phyloP scores from a whole-genome alignment of 2,888 invertebrate species.

The Hirtodrosophila duncani region DNA sequence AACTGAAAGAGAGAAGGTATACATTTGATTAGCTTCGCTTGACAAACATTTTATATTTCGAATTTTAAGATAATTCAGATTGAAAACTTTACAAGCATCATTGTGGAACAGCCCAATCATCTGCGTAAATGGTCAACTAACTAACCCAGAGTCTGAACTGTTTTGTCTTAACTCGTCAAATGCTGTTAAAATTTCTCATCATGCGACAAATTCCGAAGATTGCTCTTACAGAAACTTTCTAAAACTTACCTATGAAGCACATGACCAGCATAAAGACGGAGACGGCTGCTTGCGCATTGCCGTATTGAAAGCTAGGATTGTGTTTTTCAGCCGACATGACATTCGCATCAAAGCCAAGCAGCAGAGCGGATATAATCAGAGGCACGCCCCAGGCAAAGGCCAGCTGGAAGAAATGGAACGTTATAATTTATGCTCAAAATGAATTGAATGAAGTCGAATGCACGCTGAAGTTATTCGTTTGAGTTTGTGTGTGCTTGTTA shows the following conservation, averaged over 20 bases:
- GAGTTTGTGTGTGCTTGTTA: no score
- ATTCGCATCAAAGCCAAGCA: constrained; percentile 81
- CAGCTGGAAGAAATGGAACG: constrained; percentile 78
- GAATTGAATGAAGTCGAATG: no score
- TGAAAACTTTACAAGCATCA: constrained; percentile 77
- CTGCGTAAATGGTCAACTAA: background rate
- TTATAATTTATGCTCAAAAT: no score
- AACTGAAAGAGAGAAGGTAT: constrained; percentile 79
- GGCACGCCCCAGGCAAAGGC: constrained; percentile 84
- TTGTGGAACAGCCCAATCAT: constrained; percentile 38
- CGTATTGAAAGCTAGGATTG: constrained; percentile 88
- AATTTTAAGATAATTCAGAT: constrained; percentile 69
- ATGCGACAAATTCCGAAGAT: background rate
- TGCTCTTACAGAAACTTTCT: no score
- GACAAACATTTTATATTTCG: no score
- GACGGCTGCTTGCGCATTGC: constrained; percentile 87
- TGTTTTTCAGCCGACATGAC: constrained; percentile 81
- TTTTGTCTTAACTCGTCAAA: constrained; percentile 52
- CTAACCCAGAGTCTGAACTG: background rate
- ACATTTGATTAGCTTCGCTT: background rate
- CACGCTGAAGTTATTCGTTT: no score
- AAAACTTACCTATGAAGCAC: constrained; percentile 86
- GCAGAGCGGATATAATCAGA: constrained; percentile 82
- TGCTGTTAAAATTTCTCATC: constrained; percentile 33
- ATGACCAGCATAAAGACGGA: constrained; percentile 87